Percentiles rank a stretch among this genome's conserved stretches.
Conservation (phyloP, 2,888 invertebrate genomes). For the Mayetiola destructor region DNA sequence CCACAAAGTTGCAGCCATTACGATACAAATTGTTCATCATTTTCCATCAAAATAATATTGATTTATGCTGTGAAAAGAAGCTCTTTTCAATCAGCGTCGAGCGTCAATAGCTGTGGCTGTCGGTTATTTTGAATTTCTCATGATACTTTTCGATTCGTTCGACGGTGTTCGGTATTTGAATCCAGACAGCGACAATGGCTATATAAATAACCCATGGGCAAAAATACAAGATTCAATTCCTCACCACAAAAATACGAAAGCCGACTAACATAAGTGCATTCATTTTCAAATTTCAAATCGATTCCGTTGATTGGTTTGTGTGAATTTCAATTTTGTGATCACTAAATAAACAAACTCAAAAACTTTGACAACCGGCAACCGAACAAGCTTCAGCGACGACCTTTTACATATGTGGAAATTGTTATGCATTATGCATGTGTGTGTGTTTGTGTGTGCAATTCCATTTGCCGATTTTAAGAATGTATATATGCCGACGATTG, state of each 20-base stretch:
- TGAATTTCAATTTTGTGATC: neutral
- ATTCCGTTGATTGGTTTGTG: slow-evolving; percentile 9
- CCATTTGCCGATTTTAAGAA: too few species aligned
- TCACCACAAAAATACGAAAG: slow-evolving; percentile 2
- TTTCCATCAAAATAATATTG: slow-evolving; percentile 5
- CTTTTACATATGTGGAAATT: too few species aligned
- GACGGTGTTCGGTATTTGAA: neutral
- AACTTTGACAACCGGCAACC: too few species aligned
- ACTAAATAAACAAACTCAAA: too few species aligned
- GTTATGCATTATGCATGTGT: too few species aligned
- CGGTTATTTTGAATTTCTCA: slow-evolving; percentile 6
- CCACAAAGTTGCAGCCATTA: too few species aligned
- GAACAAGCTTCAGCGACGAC: too few species aligned
- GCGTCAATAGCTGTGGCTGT: too few species aligned
- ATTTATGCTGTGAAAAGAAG: neutral
- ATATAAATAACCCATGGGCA: too few species aligned
- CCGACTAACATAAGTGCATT: too few species aligned
- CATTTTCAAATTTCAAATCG: slow-evolving; percentile 7
- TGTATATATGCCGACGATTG: too few species aligned
- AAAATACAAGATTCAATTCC: neutral
- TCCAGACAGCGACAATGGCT: neutral
- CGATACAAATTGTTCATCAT: neutral
- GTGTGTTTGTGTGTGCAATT: too few species aligned
- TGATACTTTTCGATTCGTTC: neutral
- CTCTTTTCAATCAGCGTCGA: neutral